Percentiles rank a stretch among this genome's conserved stretches.
These are phyloP conservation scores for Clistopyga incitator DNA, from an alignment of 2,888 invertebrate genomes.

Conservation along the genomic window DNA sequence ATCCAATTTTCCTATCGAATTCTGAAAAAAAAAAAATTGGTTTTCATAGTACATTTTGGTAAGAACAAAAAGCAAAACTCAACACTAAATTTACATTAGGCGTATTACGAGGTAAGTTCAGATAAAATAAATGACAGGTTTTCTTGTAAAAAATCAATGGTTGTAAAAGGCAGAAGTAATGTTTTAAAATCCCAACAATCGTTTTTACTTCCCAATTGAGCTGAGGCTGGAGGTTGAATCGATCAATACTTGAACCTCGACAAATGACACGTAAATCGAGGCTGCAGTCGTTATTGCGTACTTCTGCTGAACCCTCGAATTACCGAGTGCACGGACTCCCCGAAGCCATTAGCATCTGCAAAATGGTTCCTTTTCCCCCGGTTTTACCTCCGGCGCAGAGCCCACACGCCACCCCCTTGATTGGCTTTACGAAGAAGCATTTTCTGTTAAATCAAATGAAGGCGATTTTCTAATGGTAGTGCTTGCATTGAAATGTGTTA, in stretches of 20 bases:
- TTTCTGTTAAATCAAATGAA: slow-evolving; percentile 55
- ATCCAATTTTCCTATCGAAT: too few relatives aligned
- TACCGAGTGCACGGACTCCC: slow-evolving; percentile 41
- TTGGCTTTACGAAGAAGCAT: slow-evolving; percentile 52
- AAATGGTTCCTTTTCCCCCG: slow-evolving; percentile 56
- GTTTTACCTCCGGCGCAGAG: slow-evolving; percentile 7
- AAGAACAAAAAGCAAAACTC: too few relatives aligned
- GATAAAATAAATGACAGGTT: too few relatives aligned
- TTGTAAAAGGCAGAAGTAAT: not conserved
- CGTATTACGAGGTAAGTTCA: too few relatives aligned
- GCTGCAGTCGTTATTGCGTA: slow-evolving; percentile 58
- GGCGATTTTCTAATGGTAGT: slow-evolving; percentile 63
- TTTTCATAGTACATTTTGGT: too few relatives aligned
- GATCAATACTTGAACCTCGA: slow-evolving; percentile 55
- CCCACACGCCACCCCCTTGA: slow-evolving; percentile 28
- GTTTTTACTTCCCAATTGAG: slow-evolving; percentile 15
- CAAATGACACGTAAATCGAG: slow-evolving; percentile 66
- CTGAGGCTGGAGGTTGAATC: slow-evolving; percentile 35
- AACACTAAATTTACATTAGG: too few relatives aligned
- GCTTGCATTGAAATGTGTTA: slow-evolving; percentile 34
- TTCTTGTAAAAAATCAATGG: not conserved
- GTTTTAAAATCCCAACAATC: slow-evolving; percentile 19
- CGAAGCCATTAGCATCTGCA: slow-evolving; percentile 64
- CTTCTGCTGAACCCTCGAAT: slow-evolving; percentile 52
- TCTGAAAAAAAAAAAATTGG: too few relatives aligned